Evolutionary conservation across 37 sponge, comb jelly and placozoan species (phyloP), one percentile per base, ranked within the genome.

Genomic region (Amphimedon queenslandica): DNA sequence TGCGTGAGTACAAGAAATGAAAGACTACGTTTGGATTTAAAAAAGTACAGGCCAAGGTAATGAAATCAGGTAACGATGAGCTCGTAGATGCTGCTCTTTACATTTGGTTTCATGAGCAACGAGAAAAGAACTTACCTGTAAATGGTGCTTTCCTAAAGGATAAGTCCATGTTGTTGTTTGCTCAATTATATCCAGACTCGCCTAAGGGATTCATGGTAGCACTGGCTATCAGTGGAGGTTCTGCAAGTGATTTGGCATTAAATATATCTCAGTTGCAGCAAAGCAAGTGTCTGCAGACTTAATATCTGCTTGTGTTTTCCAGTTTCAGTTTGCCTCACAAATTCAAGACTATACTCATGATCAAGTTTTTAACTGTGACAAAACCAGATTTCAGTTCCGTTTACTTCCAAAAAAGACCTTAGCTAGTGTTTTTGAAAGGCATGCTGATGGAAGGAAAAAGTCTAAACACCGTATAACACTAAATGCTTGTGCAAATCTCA

Each of bases 331-430:
- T n/a, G 0, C n/a, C 0, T 30, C 40, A 56, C 42, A 69, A 11
- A 58, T 89, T 72, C 37, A 63, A 55, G 66, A 79, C 37, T 35
- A 63, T 2, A 25, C 70, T 64, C 20, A 18, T 67, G 28, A 58
- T 84, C 60, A 78, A 82, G 57, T 55, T 87, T 27, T 69, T 37
- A 87, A 87, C 73, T 87, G 84, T 64, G 87, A 91, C 78, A 87
- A 91, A 73, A 91, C 87, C 70, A 87, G 87, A 4, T 80, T 91
- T 25, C 55, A 81, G 55, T 91, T 56, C 67, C 67, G 78, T 38
- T 57, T 81, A 20, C 69, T 91, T 1, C 92, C 87, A 60, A 37
- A 67, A 1, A 70, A 71, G 43, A 84, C 85, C 30, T 39, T 90
- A 16, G 86, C 82, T 71, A 29, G 73, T 27, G 20, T 36, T 30